Evolutionary conservation across 2,797 vertebrate species (phyloP).

Genomic region (Pristis pectinata): DNA sequence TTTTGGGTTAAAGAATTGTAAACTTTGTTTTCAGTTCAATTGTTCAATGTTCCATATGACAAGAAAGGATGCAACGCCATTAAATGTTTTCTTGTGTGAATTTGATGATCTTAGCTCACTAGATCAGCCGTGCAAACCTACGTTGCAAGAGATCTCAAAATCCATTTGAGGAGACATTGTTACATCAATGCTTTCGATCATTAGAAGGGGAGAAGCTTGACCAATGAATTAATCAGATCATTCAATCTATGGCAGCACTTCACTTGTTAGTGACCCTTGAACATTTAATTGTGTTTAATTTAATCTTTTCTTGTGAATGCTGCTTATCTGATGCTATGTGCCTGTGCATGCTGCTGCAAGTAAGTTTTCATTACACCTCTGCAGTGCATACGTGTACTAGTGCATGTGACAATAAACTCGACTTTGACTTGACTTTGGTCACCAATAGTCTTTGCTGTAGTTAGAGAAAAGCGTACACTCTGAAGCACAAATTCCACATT

Average conservation of each 20-base stretch:
- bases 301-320: too few relatives aligned
- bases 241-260: not conserved
- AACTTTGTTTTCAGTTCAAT: not conserved
- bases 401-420: too few relatives aligned
- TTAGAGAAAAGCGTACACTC: not conserved
- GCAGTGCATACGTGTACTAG: too few relatives aligned
- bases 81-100: not conserved
- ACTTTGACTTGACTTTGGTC: too few relatives aligned
- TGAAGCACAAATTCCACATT: not conserved
- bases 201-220: not conserved
- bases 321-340: too few relatives aligned
- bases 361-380: too few relatives aligned
- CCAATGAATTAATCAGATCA: not conserved
- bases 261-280: not conserved
- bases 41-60: too few relatives aligned
- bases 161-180: not conserved
- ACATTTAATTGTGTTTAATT: too few relatives aligned
- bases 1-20: not conserved
- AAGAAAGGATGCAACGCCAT: not conserved
- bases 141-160: not conserved
- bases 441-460: not conserved
- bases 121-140: too few relatives aligned
- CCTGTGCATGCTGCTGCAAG: too few relatives aligned
- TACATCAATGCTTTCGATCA: not conserved
- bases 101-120: not conserved